Base-by-base conservation (phyloP, 2,113 vertebrate species). In the Prionailurus viverrinus region DNA sequence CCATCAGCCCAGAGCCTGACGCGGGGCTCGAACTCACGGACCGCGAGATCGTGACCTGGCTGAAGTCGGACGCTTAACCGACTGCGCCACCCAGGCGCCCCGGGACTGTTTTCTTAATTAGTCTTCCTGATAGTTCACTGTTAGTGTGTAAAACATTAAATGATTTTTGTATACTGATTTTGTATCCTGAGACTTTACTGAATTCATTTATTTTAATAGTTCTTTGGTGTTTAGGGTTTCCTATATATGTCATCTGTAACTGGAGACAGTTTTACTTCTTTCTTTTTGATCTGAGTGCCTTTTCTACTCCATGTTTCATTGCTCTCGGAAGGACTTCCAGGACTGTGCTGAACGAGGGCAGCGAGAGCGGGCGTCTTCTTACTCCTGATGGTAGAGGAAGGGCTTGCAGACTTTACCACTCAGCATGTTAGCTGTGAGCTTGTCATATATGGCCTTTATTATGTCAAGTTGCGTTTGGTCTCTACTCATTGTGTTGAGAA, bases 51-150 rank as follows among this genome's bases (percentile, higher is more conserved):
- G n/a, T n/a, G n/a, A n/a, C n/a, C n/a, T n/a, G n/a, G n/a, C n/a
- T n/a, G n/a, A n/a, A n/a, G n/a, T n/a, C n/a, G n/a, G n/a, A n/a
- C n/a, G n/a, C n/a, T n/a, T n/a, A n/a, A n/a, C n/a, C n/a, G n/a
- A n/a, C n/a, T n/a, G n/a, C n/a, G n/a, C n/a, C n/a, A n/a, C n/a
- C n/a, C n/a, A n/a, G n/a, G n/a, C n/a, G n/a, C n/a, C n/a, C n/a
- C n/a, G 39, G 76, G 41, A 84, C 45, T 88, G 36, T 81, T 68
- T 84, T 90, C 63, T 69, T 69, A 63, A 55, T 87, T 79, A 45
- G 36, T 78, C 12, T 82, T 87, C n/a, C 53, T 80, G 19, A 27
- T 58, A 45, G 53, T 51, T 58, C n/a, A 4, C 4, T 80, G 36
- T 87, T n/a, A 41, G 16, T 88, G 16, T 81, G 23, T 73, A 51